These are phyloP conservation scores for Prosopocoilus inquinatus DNA, from an alignment of 2,888 invertebrate genomes.

Conservation along the genomic window DNA sequence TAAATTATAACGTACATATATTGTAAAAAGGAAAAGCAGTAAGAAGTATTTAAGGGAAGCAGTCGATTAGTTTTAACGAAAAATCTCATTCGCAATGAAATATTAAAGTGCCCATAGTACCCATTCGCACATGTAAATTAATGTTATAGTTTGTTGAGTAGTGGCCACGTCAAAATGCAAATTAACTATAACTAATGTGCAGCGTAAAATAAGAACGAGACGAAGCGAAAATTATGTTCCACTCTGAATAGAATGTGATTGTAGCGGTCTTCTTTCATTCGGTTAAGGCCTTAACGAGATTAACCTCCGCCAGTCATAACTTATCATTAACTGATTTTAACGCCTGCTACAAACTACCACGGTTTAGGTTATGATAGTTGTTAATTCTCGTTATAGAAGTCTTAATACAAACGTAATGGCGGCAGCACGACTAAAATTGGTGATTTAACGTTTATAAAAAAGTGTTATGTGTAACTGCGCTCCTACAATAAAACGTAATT, in stretches of 20 bases:
- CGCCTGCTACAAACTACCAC: constrained; percentile 22
- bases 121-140: too few relatives aligned
- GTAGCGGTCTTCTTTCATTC: constrained; percentile 18
- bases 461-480: neutral
- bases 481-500: too few relatives aligned
- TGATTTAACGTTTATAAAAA: constrained; percentile 8
- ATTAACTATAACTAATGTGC: neutral
- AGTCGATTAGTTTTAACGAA: too few relatives aligned
- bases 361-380: constrained; percentile 26
- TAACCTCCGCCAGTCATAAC: constrained; percentile 27
- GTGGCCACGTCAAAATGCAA: constrained; percentile 3
- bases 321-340: constrained; percentile 30
- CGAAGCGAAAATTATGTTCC: constrained; percentile 18
- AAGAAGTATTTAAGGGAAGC: too few relatives aligned
- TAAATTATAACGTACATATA: too few relatives aligned
- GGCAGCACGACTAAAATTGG: constrained; percentile 20
- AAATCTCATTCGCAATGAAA: too few relatives aligned
- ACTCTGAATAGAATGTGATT: constrained; percentile 21
- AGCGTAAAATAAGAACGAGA: neutral
- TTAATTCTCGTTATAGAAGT: constrained; percentile 28
- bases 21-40: too few relatives aligned
- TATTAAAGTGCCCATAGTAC: too few relatives aligned
- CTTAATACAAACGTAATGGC: constrained; percentile 26
- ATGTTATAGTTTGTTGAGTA: too few relatives aligned
- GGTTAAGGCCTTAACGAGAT: constrained; percentile 21